Evolutionary conservation across 2,888 invertebrate species (phyloP), one percentile per base, ranked within the genome.

Genomic region (Lysandra bellargus): DNA sequence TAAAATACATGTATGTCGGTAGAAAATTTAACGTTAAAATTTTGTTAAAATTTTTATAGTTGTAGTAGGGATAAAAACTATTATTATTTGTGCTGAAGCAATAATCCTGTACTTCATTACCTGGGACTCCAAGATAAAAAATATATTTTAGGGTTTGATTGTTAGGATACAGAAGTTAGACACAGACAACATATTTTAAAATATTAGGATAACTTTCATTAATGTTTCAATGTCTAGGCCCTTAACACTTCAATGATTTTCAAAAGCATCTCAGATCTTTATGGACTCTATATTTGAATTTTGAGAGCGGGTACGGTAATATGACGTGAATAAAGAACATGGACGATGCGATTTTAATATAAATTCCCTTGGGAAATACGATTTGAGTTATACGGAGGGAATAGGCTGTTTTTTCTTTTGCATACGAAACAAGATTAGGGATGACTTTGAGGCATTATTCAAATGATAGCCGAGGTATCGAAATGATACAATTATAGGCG

Each of bases 361-460:
- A 53, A 53, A 76, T 57, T 76, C 76, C 6, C 17, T 57, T 53
- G 33, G 33, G 57, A 57, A 57, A 76, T 76, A 57, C 76, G 76
- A 57, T 76, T 76, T 57, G 30, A 76, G 57, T 53, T 53, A 30
- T 76, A 57, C 57, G 30, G 30, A 57, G 33, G 33, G 1, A 76
- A 57, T 12, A 33, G 37, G 23, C 53, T 57, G 76, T 57, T 76
- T 76, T 69, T 76, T 76, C 57, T 57, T 57, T 76, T 76, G 57
- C 49, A 30, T 75, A 30, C 23, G 7, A 76, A 57, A 76, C n/a
- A 57, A 53, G 75, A 75, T 76, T 57, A 76, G 76, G 76, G 76
- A 57, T 76, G 76, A 76, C 76, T 30, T 76, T 76, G 76, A 57
- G 57, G 12, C 53, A 76, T 76, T 76, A 76, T 76, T 76, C 76